phyloP scores from a whole-genome alignment of 1,140 invertebrate species.

The Hylaeus volcanicus region DNA sequence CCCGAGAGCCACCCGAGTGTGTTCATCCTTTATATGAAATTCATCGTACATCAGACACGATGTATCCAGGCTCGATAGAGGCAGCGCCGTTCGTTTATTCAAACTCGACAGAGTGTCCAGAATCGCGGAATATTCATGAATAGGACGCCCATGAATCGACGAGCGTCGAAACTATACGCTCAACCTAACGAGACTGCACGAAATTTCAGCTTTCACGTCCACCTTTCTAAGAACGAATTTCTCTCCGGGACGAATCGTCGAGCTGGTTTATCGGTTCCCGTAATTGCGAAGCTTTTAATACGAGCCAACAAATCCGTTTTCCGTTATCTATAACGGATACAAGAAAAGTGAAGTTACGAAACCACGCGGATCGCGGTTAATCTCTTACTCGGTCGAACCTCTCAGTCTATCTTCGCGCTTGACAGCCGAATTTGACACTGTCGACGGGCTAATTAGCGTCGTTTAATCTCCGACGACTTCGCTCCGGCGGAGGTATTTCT shows the following conservation, averaged over 20 bases:
- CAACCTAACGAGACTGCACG: not conserved
- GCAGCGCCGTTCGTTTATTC: conserved; percentile 5
- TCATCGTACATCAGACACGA: conserved; percentile 12
- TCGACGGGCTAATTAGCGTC: conserved; percentile 1
- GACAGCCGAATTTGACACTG: conserved; percentile 9
- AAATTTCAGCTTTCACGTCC: conserved; percentile 1
- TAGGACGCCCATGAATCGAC: not conserved
- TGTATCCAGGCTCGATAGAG: not conserved
- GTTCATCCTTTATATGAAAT: conserved; percentile 1
- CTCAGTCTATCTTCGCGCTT: conserved; percentile 4
- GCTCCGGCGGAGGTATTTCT: not conserved
- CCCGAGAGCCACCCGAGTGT: not conserved
- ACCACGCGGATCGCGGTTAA: conserved; percentile 2
- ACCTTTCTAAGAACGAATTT: not conserved
- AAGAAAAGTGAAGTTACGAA: conserved; percentile 9
- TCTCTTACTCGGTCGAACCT: conserved; percentile 1
- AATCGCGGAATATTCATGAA: conserved; percentile 17
- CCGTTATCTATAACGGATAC: not conserved
- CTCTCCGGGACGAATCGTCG: not conserved
- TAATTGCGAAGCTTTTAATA: conserved; percentile 13
- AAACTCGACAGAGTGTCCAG: not conserved
- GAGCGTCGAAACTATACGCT: too few species aligned
- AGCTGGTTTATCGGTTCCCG: not conserved
- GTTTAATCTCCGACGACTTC: not conserved
- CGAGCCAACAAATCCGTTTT: not conserved